Conservation (phyloP, 2,797 vertebrate species). For the Hybognathus amarus region DNA sequence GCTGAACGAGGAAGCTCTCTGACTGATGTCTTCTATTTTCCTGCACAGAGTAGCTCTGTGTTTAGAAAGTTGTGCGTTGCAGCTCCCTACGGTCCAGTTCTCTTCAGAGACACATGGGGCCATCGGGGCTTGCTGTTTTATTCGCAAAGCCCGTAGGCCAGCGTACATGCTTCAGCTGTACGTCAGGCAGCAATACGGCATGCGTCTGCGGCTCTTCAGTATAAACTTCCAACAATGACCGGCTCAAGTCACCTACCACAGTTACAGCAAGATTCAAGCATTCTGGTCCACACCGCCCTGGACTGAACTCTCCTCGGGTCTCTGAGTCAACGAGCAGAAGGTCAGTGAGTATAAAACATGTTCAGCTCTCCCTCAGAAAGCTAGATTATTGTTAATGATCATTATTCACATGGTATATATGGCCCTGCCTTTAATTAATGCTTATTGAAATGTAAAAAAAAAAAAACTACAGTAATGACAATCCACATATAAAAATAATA, state of each 20-base stretch:
- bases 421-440: neutral
- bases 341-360: neutral
- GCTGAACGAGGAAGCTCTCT: neutral
- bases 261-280: slow-evolving; percentile 47
- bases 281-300: slow-evolving; percentile 30
- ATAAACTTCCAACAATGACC: slow-evolving; percentile 61
- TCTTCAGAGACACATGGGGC: slow-evolving; percentile 58
- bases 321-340: slow-evolving; percentile 4
- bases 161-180: slow-evolving; percentile 65
- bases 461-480: too few species aligned
- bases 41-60: slow-evolving; percentile 30
- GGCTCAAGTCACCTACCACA: slow-evolving; percentile 62
- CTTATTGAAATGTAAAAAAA: too few species aligned
- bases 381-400: neutral
- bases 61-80: slow-evolving; percentile 59
- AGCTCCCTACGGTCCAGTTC: slow-evolving; percentile 42
- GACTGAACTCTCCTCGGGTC: neutral
- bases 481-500: neutral
- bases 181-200: slow-evolving; percentile 62
- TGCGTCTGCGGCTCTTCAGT: slow-evolving; percentile 61
- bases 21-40: slow-evolving; percentile 25
- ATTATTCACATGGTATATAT: neutral
- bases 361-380: neutral
- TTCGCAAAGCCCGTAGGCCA: slow-evolving; percentile 68
- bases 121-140: slow-evolving; percentile 66